Base-by-base conservation (phyloP, 2,888 invertebrate genomes). In the Acanthosepion esculentum region DNA sequence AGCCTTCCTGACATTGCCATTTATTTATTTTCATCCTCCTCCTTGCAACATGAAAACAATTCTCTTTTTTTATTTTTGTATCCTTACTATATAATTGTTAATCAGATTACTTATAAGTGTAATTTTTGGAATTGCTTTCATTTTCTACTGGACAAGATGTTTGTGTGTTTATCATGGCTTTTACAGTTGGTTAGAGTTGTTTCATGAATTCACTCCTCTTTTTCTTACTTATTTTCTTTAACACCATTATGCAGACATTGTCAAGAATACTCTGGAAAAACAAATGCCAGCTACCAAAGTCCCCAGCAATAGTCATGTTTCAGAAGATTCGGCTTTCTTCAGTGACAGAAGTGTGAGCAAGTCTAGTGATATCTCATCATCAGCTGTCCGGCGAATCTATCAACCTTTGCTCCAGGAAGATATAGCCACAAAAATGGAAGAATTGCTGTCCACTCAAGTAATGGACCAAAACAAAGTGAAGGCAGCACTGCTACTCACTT, bases 401-500 rank as follows among this genome's bases (percentile, higher is more conserved):
- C n/a, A 78, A 15, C 78, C 78, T 15, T 33, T 33, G 15, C n/a
- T 3, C n/a, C 78, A 78, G 4, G n/a, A 78, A 5, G n/a, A 78
- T 15, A n/a, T 78, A 33, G 15, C 78, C n/a, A 5, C 78, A 10
- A 78, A 33, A 78, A 78, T 78, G 18, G 78, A 78, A 33, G n/a
- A 78, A n/a, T 78, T 78, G n/a, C 78, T n/a, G 10, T 33, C 78
- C 12, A 78, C 78, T 33, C 78, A 78, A 78, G 78, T 33, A 29
- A 92, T 92, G 41, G 92, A 92, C 48, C 92, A 92, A 20, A 92
- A 92, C 48, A 29, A 48, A 4, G 96, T 97, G 20, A 95, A 96
- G 78, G 95, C 96, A 94, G 97, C 96, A 18, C 95, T 97, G 55
- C 94, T 96, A 48, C 96, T 95, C 94, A 97, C 96, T 7, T 96